These are phyloP conservation scores for Brachionus calyciflorus DNA, from an alignment of 1,140 invertebrate species.

Conservation along the genomic window DNA sequence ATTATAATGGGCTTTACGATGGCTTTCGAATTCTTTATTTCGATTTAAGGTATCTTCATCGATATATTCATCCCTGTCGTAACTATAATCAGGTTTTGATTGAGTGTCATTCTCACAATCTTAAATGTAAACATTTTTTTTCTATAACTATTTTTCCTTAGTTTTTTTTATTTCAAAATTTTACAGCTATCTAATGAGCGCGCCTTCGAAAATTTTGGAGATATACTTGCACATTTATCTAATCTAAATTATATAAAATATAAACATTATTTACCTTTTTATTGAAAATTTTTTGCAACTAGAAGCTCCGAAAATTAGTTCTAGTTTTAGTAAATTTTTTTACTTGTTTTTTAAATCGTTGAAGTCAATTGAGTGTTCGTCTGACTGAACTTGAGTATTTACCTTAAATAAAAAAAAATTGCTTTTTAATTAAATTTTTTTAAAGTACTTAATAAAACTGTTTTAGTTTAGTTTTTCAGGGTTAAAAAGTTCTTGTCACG, in stretches of 20 bases:
- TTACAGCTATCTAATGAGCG: neutral
- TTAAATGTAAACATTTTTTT: too few relatives aligned
- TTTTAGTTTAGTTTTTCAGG: too few relatives aligned
- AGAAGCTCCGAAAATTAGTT: too few relatives aligned
- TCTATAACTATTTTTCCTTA: too few relatives aligned
- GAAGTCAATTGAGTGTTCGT: slow-evolving; percentile 14
- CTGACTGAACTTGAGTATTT: neutral
- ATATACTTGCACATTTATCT: slow-evolving; percentile 16
- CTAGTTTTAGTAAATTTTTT: too few relatives aligned
- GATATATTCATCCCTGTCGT: neutral
- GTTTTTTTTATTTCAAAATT: too few relatives aligned
- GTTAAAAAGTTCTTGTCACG: too few relatives aligned
- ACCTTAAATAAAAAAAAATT: neutral
- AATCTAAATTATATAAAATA: neutral
- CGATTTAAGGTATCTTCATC: neutral
- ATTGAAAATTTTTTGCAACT: too few relatives aligned
- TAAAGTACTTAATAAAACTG: too few relatives aligned
- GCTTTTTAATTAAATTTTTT: too few relatives aligned
- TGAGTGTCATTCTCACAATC: neutral
- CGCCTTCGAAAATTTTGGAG: neutral
- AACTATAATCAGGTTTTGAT: neutral
- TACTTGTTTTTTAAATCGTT: slow-evolving; percentile 41
- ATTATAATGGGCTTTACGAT: slow-evolving; percentile 44
- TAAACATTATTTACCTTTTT: neutral
- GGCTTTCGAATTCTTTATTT: slow-evolving; percentile 31